Base-by-base conservation (phyloP, 2,888 invertebrate genomes). In the Eupithecia pulchellata region DNA sequence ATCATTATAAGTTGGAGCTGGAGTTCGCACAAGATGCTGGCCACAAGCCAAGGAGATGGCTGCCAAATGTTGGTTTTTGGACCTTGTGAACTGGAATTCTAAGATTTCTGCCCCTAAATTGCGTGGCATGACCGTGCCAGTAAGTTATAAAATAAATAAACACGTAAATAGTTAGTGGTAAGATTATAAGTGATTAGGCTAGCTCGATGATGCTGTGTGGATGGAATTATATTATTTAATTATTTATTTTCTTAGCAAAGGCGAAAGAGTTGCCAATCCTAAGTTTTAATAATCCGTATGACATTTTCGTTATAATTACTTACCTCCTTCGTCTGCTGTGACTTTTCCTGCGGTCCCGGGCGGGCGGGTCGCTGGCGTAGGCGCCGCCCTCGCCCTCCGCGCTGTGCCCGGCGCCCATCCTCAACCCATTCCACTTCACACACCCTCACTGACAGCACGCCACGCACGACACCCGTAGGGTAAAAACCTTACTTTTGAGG, bases 331-430 rank as follows among this genome's bases (percentile, higher is more conserved):
- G 90, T 86, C 88, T 91, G 78, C 83, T 89, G 74, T 89, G 85
- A 39, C 81, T 83, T 83, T 92, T 93, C 80, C 86, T 88, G 77
- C 92, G 89, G 73, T 90, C 87, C 68, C 88, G 89, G 84, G 93
- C 87, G 81, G 94, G 92, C 89, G 93, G 93, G 81, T 94, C 94
- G 89, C 94, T 93, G 65, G 93, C 91, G 85, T 89, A 91, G 76
- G 92, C 92, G 85, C 92, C 91, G 81, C 88, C 89, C 67, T 91
- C 93, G 80, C 91, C 92, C 84, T 94, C 94, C 84, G 92, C 93
- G 86, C 94, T 94, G 77, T 94, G 94, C 78, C 93, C 94, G 76
- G 94, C 93, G 80, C 94, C 94, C 93, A 94, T 94, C 83, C 84
- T 82, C 91, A 90, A 87, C 91, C 91, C 92, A 91, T 92, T 83